phyloP scores from a whole-genome alignment of 2,888 invertebrate species.

The Polymixis lichenea region DNA sequence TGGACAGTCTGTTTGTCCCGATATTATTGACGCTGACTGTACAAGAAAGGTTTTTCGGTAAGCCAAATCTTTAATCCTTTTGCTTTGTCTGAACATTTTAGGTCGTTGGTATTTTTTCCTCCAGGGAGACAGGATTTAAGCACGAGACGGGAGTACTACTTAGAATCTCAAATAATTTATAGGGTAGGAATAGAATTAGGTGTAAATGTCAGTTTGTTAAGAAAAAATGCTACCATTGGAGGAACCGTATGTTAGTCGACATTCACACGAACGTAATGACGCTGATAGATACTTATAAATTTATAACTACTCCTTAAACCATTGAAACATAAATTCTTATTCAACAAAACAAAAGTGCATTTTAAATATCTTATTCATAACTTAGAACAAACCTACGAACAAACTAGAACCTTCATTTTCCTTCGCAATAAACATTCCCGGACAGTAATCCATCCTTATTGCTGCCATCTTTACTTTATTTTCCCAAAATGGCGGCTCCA shows the following conservation, averaged over 20 bases:
- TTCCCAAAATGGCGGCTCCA: constrained; percentile 34
- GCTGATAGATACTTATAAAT: too few species aligned
- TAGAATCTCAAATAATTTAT: constrained; percentile 1
- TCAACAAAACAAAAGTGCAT: too few species aligned
- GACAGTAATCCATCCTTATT: constrained; percentile 34
- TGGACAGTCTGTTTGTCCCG: too few species aligned
- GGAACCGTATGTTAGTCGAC: too few species aligned
- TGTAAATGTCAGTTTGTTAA: not conserved
- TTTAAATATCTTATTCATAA: not conserved
- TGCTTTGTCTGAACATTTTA: not conserved
- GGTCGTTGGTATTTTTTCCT: not conserved
- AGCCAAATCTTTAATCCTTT: not conserved
- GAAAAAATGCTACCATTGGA: too few species aligned
- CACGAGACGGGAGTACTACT: not conserved
- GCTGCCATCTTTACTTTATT: constrained; percentile 37
- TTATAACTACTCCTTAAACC: too few species aligned
- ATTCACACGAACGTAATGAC: too few species aligned
- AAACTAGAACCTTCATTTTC: constrained; percentile 24
- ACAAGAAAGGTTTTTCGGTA: too few species aligned
- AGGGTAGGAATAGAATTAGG: not conserved
- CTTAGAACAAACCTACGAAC: not conserved
- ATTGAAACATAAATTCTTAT: too few species aligned
- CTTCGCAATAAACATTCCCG: not conserved
- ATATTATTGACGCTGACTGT: too few species aligned
- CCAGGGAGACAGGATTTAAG: too few species aligned